Base-by-base conservation (phyloP, 2,113 vertebrate species). In the Cavia aperea region DNA sequence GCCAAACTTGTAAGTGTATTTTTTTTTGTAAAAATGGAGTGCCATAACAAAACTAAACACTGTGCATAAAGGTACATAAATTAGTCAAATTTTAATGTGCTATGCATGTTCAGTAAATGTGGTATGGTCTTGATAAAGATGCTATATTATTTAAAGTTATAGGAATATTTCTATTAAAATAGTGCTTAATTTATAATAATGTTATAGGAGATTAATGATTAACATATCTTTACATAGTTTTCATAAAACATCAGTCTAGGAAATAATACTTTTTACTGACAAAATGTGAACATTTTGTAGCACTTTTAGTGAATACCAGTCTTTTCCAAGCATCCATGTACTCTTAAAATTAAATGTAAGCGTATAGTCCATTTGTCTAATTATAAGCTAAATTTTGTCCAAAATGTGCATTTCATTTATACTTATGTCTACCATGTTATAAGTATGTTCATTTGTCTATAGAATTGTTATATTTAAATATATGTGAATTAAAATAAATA, bases 341-440 rank as follows among this genome's bases (percentile, higher is more conserved):
- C 62, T 81, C 46, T 77, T 90, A 84, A 93, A 90, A 63, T 26
- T 91, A 85, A 92, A 92, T 92, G 49, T 88, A 78, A 94, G 51
- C 60, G 79, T n/a, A 5, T 49, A 83, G 51, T 90, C 54, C 78
- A 4, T 94, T 95, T 91, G 51, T 90, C 88, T 94, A 88, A 82
- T 56, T 63, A 70, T 83, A 3, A 89, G 60, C 93, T 72, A 93
- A 85, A 81, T 94, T 94, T 75, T 94, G 85, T 95, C 7, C 29
- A 49, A 91, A 92, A 93, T 94, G 54, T 13, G 79, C 93, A 97
- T 97, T 97, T 97, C 93, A 93, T 94, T 94, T 96, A 86, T 96
- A 88, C 96, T 95, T 96, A 94, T 96, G 93, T 93, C 86, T 95
- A 29, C 89, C 84, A 0, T 95, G 70, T 95, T 91, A 36, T 94